phyloP scores from a whole-genome alignment of 2,113 vertebrate species.

The Sporophila hypoxantha region DNA sequence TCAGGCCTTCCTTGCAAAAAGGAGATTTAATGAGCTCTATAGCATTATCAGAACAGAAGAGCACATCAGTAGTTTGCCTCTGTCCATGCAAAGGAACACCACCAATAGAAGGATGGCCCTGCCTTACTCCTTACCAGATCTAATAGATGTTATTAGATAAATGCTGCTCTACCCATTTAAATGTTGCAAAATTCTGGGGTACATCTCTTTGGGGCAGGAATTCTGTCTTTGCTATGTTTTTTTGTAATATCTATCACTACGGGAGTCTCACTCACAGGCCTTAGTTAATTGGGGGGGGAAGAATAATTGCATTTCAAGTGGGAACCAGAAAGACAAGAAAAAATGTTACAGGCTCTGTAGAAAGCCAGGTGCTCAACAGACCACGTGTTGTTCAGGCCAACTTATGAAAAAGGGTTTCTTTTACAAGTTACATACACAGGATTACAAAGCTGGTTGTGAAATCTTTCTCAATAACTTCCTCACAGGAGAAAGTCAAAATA shows the following conservation, averaged over 20 bases:
- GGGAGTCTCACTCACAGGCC: neutral
- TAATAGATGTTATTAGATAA: neutral
- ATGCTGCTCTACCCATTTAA: neutral
- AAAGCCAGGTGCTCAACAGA: neutral
- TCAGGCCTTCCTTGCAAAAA: slow-evolving; percentile 12
- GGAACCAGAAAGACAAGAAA: neutral
- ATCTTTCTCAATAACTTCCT: neutral
- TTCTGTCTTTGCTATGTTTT: neutral
- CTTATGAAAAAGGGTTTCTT: neutral
- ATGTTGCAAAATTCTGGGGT: neutral
- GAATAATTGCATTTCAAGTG: neutral
- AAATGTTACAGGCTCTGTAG: neutral
- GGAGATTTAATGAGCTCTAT: slow-evolving; percentile 44
- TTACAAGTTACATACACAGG: neutral
- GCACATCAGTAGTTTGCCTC: neutral
- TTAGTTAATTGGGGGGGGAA: neutral
- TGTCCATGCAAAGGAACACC: neutral
- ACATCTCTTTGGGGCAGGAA: neutral
- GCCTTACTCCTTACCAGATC: neutral
- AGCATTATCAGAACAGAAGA: neutral
- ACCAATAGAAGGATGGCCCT: neutral
- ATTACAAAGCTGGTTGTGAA: neutral
- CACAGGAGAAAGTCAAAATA: neutral
- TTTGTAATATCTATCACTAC: neutral
- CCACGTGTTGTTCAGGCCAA: neutral